Base-by-base conservation (phyloP, 2,888 invertebrate species). In the Macrosiphum euphorbiae region DNA sequence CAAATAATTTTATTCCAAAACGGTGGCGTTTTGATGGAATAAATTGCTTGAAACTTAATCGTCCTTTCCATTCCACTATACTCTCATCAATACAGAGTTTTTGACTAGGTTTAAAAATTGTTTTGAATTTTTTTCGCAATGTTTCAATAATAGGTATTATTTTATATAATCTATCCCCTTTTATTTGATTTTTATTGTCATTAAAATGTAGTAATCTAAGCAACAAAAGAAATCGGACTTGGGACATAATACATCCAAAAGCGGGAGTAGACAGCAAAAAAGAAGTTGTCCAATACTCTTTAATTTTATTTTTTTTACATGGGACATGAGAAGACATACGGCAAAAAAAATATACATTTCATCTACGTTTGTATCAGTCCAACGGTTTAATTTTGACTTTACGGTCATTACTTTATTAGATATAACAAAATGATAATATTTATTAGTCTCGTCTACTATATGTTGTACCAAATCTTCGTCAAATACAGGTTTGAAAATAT, bases 1-100 rank as follows among this genome's bases (percentile, higher is more conserved):
- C 94, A 92, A 94, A 95, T n/a, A 95, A 88, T 94, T 95, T 95
- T 94, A 95, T 95, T 35, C 95, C 95, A 94, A 95, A 95, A 35
- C 95, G 94, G 92, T 94, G 93, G 47, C 95, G 88, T 92, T 95
- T 95, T 10, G 94, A 94, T 52, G 94, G 95, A 61, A 95, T 95
- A 94, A 94, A 95, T 94, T 95, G 95, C 91, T 95, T 95, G 93
- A 95, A 95, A 58, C 90, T 41, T 50, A 95, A 88, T 67, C 94
- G 55, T 26, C 95, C 95, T 95, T 95, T 95, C 92, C 95, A 95
- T 67, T 95, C 90, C 26, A 95, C 87, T 90, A 95, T 90, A 90
- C 94, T 95, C 90, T 95, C 95, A 92, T 95, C 95, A 24, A 95
- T 94, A 52, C 94, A 95, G 28, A 95, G 47, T 85, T 94, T 92